Evolutionary conservation across 2,113 vertebrate species (phyloP).

Genomic region (Ochotona princeps): DNA sequence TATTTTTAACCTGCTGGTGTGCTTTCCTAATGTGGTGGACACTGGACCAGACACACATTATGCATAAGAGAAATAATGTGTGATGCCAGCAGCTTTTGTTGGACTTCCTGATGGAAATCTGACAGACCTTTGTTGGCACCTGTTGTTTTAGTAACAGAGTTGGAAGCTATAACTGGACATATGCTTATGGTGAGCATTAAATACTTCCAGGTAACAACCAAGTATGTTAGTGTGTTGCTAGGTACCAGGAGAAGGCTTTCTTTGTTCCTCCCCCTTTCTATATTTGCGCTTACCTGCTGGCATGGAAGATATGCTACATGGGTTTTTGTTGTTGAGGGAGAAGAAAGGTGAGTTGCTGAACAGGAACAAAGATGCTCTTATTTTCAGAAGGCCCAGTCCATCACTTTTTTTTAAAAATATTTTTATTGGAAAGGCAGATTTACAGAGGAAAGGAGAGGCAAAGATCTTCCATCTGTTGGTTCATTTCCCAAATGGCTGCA

Average conservation of each 20-base stretch:
- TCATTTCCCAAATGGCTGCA: no score
- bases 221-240: background rate
- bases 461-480: no score
- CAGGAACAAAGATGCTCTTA: background rate
- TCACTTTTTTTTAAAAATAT: no score
- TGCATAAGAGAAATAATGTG: conserved; percentile 27
- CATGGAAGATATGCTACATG: background rate
- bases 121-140: background rate
- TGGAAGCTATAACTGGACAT: background rate
- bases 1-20: conserved; percentile 43
- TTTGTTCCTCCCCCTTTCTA: background rate
- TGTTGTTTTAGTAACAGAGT: conserved; percentile 28
- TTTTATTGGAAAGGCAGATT: no score
- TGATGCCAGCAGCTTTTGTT: background rate
- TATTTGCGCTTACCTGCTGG: background rate
- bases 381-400: background rate
- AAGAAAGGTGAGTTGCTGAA: no score
- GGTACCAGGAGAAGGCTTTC: background rate
- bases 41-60: background rate
- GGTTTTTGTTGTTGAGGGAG: no score
- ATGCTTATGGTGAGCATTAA: background rate
- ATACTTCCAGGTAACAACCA: background rate
- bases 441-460: no score
- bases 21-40: conserved; percentile 27
- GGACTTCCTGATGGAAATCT: conserved; percentile 19